These are phyloP conservation scores for Dryadula phaetusa DNA, from an alignment of 2,888 invertebrate genomes.

Conservation along the genomic window DNA sequence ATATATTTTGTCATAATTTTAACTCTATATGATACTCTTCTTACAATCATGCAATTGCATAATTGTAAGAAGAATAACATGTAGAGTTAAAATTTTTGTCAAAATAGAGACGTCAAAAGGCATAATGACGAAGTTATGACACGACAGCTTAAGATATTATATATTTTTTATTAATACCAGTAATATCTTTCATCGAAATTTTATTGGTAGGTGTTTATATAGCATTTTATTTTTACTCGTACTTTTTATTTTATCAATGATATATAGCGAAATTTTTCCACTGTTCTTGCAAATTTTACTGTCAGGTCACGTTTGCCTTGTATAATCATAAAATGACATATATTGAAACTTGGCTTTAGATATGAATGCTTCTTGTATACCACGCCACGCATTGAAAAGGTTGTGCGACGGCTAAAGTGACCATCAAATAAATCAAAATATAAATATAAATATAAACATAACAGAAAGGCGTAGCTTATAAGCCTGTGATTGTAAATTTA, in stretches of 20 bases:
- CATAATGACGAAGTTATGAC: no score
- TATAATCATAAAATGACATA: conserved; percentile 22
- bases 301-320: conserved; percentile 31
- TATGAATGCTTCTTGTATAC: conserved; percentile 6
- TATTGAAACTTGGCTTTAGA: conserved; percentile 12
- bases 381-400: background rate
- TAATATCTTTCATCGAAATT: background rate
- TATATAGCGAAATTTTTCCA: conserved; percentile 19
- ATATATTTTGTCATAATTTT: no score
- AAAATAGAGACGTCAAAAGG: no score
- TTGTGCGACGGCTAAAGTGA: background rate
- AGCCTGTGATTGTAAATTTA: background rate
- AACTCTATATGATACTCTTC: no score
- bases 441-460: background rate
- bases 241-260: background rate
- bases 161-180: background rate
- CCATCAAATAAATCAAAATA: background rate
- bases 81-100: no score
- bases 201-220: background rate
- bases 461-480: background rate
- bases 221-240: background rate
- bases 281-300: conserved; percentile 19
- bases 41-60: no score
- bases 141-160: no score
- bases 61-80: no score